Evolutionary conservation across 2,888 invertebrate species (phyloP), one percentile per base, ranked within the genome.

Genomic region (Lasioglossum morio): DNA sequence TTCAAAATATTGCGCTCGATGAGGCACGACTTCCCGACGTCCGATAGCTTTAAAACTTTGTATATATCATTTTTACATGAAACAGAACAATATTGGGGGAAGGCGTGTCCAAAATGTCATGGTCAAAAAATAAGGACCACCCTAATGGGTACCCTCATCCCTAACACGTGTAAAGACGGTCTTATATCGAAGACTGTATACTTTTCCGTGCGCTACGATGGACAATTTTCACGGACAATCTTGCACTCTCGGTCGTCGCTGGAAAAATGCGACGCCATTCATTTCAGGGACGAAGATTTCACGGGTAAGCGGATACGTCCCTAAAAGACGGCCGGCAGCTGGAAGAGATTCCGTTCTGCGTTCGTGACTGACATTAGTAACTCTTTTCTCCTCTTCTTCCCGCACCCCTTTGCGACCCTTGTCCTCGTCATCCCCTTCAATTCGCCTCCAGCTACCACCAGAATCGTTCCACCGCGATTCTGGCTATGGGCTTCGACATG

Each of bases 361-460:
- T 91, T 91, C 91, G 91, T 91, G 91, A 91, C 91, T 87, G 89
- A 91, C 91, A 91, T 91, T 89, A 90, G 90, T 91, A 91, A 91
- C 89, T 87, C 88, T 90, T 90, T 86, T 85, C 85, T 72, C 82
- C 79, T 78, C 81, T 80, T 82, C 23, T 23, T 12, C 23, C 79
- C 75, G 43, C 77, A 74, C 23, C 79, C 74, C 72, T 82, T 82
- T 57, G 46, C 40, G 46, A 40, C 37, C 86, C 72, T 77, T 74
- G 79, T 85, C 76, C 72, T 80, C 53, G 48, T 79, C 72, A 37
- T 69, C 70, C 74, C 60, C 57, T 74, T 60, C 57, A 23, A 27
- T 57, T 19, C 27, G 16, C 34, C 79, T 48, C 30, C 16, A 72
- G 34, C 57, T 76, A 79, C 30, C 57, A 27, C 43, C 40, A 75